These are phyloP conservation scores for Henricia sp. DNA, from an alignment of 53 echinoderm and acorn worm genomes.

Conservation along the genomic window DNA sequence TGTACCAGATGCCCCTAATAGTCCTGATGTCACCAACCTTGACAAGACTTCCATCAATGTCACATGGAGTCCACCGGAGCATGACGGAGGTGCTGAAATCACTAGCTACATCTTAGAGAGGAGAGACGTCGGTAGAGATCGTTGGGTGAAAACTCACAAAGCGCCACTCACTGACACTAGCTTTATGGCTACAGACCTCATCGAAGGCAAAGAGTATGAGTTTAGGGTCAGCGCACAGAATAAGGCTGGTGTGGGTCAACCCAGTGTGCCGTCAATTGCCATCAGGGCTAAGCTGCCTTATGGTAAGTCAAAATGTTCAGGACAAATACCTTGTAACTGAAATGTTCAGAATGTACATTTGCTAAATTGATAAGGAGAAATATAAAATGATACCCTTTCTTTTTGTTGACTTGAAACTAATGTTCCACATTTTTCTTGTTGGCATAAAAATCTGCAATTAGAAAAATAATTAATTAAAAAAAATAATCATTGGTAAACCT, in stretches of 20 bases:
- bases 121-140: slow-evolving; percentile 75
- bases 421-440: too few relatives aligned
- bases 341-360: too few relatives aligned
- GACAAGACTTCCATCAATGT: slow-evolving; percentile 79
- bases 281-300: slow-evolving; percentile 87
- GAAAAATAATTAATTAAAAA: too few relatives aligned
- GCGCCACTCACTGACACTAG: slow-evolving; percentile 64
- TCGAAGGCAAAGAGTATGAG: slow-evolving; percentile 73
- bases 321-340: too few relatives aligned
- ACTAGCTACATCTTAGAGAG: slow-evolving; percentile 88
- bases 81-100: slow-evolving; percentile 82
- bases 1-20: slow-evolving; percentile 84
- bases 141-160: slow-evolving; percentile 78
- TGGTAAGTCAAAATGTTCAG: slow-evolving; percentile 75
- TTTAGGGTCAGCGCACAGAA: slow-evolving; percentile 84
- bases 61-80: slow-evolving; percentile 82
- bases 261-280: slow-evolving; percentile 77
- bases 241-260: slow-evolving; percentile 83
- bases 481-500: too few relatives aligned
- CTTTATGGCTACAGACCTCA: slow-evolving; percentile 68
- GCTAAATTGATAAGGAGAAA: too few relatives aligned
- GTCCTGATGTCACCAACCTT: slow-evolving; percentile 76
- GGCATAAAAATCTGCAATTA: too few relatives aligned
- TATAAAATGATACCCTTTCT: too few relatives aligned
- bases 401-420: too few relatives aligned